Evolutionary conservation across 2,797 vertebrate species (phyloP).

Genomic region (Neopelma chrysocephalum): DNA sequence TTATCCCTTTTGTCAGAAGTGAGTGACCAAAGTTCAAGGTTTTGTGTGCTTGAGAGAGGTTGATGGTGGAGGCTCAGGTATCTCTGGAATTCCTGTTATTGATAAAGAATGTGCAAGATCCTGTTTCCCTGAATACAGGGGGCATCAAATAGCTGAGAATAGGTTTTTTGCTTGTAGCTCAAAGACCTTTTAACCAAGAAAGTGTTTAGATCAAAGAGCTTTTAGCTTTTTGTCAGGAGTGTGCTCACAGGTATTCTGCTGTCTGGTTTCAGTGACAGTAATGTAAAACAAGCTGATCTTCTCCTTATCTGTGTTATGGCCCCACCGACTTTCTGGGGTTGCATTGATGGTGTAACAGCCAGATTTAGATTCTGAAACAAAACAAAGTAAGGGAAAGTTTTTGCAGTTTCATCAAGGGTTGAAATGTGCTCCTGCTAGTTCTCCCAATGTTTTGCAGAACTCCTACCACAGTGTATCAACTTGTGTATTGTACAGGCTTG

Average conservation of each 20-base stretch:
- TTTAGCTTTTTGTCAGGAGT: not conserved
- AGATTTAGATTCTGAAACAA: not conserved
- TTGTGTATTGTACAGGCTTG: not conserved
- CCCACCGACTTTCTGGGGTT: not conserved
- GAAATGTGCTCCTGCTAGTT: not conserved
- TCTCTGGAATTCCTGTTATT: constrained; percentile 60
- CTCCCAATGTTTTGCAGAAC: not conserved
- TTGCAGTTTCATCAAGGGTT: not conserved
- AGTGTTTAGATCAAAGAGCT: constrained; percentile 21
- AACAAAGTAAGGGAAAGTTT: not conserved
- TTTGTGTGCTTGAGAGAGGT: constrained; percentile 27
- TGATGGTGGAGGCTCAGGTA: constrained; percentile 45
- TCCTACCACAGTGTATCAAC: not conserved
- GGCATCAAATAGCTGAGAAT: constrained; percentile 39
- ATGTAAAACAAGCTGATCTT: not conserved
- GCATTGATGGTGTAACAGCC: not conserved
- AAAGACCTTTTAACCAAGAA: constrained; percentile 29
- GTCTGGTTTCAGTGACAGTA: not conserved
- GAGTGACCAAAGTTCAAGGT: constrained; percentile 33
- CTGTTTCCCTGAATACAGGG: constrained; percentile 44
- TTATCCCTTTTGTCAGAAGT: not conserved
- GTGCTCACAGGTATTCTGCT: not conserved
- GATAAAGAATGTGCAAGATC: constrained; percentile 66
- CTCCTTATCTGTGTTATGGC: not conserved
- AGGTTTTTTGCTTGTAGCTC: constrained; percentile 15